Evolutionary conservation across 2,113 vertebrate species (phyloP).

Genomic region (Cyanoderma ruficeps): DNA sequence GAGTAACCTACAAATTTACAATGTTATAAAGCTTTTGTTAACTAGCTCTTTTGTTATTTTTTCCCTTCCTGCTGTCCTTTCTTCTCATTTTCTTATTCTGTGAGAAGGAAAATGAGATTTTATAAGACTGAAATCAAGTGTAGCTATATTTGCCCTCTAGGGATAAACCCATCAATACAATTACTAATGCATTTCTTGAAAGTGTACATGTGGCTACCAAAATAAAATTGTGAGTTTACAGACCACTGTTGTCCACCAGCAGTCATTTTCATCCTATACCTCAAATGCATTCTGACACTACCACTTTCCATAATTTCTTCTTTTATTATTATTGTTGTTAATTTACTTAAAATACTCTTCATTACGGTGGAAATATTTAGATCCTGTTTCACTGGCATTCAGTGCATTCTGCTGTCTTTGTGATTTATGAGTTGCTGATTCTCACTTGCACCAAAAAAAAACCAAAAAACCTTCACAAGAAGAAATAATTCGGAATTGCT

Average conservation of each 20-base stretch:
- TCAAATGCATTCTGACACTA: neutral
- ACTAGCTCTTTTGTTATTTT: neutral
- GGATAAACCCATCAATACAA: conserved; percentile 15
- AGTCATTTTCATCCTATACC: neutral
- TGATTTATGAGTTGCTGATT: conserved; percentile 55
- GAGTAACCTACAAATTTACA: neutral
- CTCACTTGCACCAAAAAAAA: neutral
- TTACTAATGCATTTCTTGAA: conserved; percentile 9
- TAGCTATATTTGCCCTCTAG: neutral
- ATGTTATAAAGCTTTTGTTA: neutral
- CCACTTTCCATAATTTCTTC: neutral
- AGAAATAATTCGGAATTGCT: conserved; percentile 33
- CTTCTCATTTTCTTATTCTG: neutral
- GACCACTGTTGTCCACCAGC: neutral
- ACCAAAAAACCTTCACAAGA: neutral
- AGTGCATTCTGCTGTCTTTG: conserved; percentile 1
- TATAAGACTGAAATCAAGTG: conserved; percentile 17
- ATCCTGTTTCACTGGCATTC: conserved; percentile 1
- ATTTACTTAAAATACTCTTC: conserved; percentile 30
- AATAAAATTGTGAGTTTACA: neutral
- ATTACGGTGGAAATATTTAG: neutral
- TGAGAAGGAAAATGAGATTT: conserved; percentile 25
- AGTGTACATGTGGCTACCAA: neutral
- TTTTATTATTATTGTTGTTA: neutral
- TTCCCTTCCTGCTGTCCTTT: no score